Base-by-base conservation (phyloP, 2,797 vertebrate genomes). In the Scomberomorus guttatus region DNA sequence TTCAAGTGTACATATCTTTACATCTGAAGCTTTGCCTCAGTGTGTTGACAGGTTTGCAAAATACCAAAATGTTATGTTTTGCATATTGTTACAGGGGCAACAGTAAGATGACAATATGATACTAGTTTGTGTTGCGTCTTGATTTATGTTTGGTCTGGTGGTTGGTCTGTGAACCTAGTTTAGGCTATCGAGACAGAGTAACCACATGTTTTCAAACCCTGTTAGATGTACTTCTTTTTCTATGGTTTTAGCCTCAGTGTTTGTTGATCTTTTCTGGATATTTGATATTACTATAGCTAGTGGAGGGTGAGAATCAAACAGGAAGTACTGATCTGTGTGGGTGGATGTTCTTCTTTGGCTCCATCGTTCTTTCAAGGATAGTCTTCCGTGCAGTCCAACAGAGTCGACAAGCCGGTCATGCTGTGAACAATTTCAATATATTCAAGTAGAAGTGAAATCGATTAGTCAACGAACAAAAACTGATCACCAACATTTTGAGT, bases 81-180 rank as follows among this genome's bases (percentile, higher is more conserved):
- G 4, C 18, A 15, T 20, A 7, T 13, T 1, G 3, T 48, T 32
- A 34, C 9, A 44, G 44, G 34, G 3, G n/a, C 4, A 27, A 63
- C 51, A 15, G 24, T 32, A 3, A 57, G 22, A 59, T 15, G 27
- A 8, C 17, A 34, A 15, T 25, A 3, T 46, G n/a, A 69, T 64
- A 37, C 1, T 1, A 48, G 54, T 13, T 56, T 34, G 11, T 63
- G 48, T 68, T 68, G 25, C 25, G 42, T 54, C 27, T 37, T 20
- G 44, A 52, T 58, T 63, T 25, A 24, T 1, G 37, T 17, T 42
- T 50, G 39, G 29, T 37, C 27, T 15, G 18, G 9, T 50, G 44
- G 64, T 34, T 54, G 52, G 14, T 48, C 22, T 80, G 58, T n/a
- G n/a, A 63, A 25, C 25, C 8, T 46, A 58, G 59, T 69, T 75